A percentile compares a stretch with the other conserved stretches of the same genome.
Conservation (phyloP, 2,797 vertebrate genomes). For the Valencia hispanica region DNA sequence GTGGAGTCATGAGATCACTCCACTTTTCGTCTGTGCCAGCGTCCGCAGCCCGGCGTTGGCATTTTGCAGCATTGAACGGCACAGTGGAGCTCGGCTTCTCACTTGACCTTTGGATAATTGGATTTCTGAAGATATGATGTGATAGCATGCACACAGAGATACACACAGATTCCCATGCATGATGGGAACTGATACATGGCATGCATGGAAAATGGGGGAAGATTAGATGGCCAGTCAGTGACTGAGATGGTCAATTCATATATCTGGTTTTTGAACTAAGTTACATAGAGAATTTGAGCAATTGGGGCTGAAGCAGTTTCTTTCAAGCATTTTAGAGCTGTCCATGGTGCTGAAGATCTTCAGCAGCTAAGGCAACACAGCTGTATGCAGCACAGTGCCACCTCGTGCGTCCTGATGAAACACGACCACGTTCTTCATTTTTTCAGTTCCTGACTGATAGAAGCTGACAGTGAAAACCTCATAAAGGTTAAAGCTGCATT, state of each 20-base stretch:
- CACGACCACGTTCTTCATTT: constrained; percentile 30
- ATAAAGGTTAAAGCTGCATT: constrained; percentile 65
- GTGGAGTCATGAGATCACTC: constrained; percentile 57
- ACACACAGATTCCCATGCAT: constrained; percentile 59
- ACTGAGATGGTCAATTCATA: constrained; percentile 22
- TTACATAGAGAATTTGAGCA: constrained; percentile 13
- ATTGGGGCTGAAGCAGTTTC: neutral
- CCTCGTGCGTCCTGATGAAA: constrained; percentile 20
- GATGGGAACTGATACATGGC: constrained; percentile 74
- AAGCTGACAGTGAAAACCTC: constrained; percentile 46
- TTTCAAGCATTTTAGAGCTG: constrained; percentile 27
- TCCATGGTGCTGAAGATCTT: constrained; percentile 34
- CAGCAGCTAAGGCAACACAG: neutral
- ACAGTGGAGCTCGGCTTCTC: constrained; percentile 67
- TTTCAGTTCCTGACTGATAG: constrained; percentile 45
- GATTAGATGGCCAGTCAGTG: constrained; percentile 40
- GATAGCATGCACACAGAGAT: constrained; percentile 50
- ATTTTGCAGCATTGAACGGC: constrained; percentile 74
- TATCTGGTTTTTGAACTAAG: constrained; percentile 6
- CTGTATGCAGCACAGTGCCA: constrained; percentile 7
- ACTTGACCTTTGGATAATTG: constrained; percentile 83
- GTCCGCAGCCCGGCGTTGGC: constrained; percentile 67
- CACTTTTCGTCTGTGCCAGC: constrained; percentile 55
- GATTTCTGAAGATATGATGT: constrained; percentile 80
- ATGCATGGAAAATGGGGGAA: constrained; percentile 59